Base-by-base conservation (phyloP, 2,888 invertebrate species). In the Diplolepis rosae region DNA sequence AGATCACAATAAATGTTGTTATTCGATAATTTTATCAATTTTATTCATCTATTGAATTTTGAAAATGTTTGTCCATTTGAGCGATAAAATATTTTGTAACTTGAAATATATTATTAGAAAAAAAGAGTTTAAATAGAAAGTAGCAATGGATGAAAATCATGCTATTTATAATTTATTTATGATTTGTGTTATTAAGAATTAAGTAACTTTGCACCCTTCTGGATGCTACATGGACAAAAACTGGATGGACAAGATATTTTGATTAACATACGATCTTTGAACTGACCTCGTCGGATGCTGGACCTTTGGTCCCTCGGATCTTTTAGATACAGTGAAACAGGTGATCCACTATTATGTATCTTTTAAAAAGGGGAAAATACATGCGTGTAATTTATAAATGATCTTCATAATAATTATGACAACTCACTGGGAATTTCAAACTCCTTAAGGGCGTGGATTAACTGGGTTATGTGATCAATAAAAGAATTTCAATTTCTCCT, bases 211-310 rank as follows among this genome's bases (percentile, higher is more conserved):
- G 3, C 32, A 61, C 56, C 56, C 35, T 61, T 35, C 35, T 39
- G 39, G 35, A 61, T 18, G 32, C 24, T 24, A 35, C 66, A 42
- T 76, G 82, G 82, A 80, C 82, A 81, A 82, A 78, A 79, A 85
- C 85, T 78, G 81, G 85, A 81, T 52, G 67, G 73, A 76, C 83
- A 42, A 72, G 83, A 78, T 79, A 65, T 30, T 72, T 71, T 72
- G 78, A 79, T 79, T 80, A 79, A 80, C 78, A 77, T 65, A 32
- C 79, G 84, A 83, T 82, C 84, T 83, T 69, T 82, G 83, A 82
- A 79, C 83, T 79, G 72, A 78, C 78, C 76, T 80, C 79, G 79
- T 77, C 65, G 77, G 81, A 84, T 82, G 82, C 81, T 84, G 84
- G 74, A 78, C 79, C 76, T 79, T 51, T 48, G 54, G 27, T 52